Percentiles rank a stretch among this genome's conserved stretches.
phyloP scores from a whole-genome alignment of 1,140 invertebrate species.

The Drosophila baimaii region DNA sequence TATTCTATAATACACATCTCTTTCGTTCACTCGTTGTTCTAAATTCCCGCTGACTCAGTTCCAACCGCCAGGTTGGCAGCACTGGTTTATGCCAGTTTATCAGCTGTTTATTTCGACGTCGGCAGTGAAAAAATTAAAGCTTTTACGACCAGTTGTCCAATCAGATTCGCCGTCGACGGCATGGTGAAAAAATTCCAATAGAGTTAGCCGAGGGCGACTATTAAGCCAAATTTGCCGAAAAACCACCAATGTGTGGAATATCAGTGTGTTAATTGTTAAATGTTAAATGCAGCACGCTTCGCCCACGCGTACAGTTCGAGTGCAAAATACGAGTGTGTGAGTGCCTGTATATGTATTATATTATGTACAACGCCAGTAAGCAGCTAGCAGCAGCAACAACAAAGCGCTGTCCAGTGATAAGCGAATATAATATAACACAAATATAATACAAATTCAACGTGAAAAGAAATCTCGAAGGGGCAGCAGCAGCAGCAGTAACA shows the following conservation, averaged over 20 bases:
- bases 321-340: conserved; percentile 56
- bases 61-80: too few relatives aligned
- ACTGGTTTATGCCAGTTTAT: too few relatives aligned
- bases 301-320: conserved; percentile 65
- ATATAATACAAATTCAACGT: conserved; percentile 73
- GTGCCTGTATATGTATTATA: conserved; percentile 25
- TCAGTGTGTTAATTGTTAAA: conserved; percentile 33
- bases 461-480: conserved; percentile 68
- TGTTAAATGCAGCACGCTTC: conserved; percentile 56
- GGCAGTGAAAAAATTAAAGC: too few relatives aligned
- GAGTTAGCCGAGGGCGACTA: conserved; percentile 68
- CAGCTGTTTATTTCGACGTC: too few relatives aligned
- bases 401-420: conserved; percentile 53
- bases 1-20: too few relatives aligned
- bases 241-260: conserved; percentile 6
- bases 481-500: conserved; percentile 16
- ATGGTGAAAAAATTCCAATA: conserved; percentile 69
- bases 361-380: conserved; percentile 29
- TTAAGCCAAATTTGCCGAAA: conserved; percentile 28
- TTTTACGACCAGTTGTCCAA: too few relatives aligned
- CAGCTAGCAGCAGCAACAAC: conserved; percentile 26
- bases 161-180: conserved; percentile 10
- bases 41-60: too few relatives aligned
- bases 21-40: too few relatives aligned
- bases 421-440: conserved; percentile 63